Conservation (phyloP, 2,888 invertebrate species). For the Argyra leucocephala region DNA sequence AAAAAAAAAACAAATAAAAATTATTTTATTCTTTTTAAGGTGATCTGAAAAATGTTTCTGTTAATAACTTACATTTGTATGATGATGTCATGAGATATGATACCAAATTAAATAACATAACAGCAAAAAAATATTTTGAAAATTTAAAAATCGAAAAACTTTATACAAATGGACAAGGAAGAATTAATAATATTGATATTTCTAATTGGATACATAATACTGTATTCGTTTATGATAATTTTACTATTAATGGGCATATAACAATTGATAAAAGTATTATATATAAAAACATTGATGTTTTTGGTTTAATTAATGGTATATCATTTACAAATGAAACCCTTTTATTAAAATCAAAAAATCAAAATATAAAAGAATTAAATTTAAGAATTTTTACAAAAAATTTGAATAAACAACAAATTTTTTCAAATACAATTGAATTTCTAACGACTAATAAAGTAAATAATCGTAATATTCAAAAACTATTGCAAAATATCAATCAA, state of each 20-base stretch:
- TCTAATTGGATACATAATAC: conserved; percentile 44
- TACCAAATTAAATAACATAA: conserved; percentile 38
- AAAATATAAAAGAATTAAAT: conserved; percentile 29
- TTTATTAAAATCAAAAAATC: conserved; percentile 33
- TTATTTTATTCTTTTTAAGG: conserved; percentile 30
- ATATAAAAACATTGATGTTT: conserved; percentile 33
- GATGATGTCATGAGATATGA: conserved; percentile 47
- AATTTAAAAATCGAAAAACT: conserved; percentile 41
- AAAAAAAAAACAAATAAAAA: no score
- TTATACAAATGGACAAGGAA: conserved; percentile 30
- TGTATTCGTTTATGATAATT: conserved; percentile 39
- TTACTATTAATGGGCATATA: conserved; percentile 44
- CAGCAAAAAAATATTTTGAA: conserved; percentile 41
- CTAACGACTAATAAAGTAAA: conserved; percentile 34
- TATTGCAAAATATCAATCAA: conserved; percentile 34
- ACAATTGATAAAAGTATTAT: conserved; percentile 32
- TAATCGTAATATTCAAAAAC: conserved; percentile 34
- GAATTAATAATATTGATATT: conserved; percentile 45
- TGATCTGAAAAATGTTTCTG: conserved; percentile 33
- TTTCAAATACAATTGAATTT: conserved; percentile 33
- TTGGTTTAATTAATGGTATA: conserved; percentile 39
- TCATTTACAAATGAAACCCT: conserved; percentile 40
- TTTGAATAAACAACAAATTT: conserved; percentile 27
- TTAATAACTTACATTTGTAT: conserved; percentile 47
- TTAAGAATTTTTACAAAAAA: conserved; percentile 30